A percentile compares a stretch with the other conserved stretches of the same genome.
Evolutionary conservation across 2,888 invertebrate species (phyloP).

Genomic region (Sepiola atlantica): DNA sequence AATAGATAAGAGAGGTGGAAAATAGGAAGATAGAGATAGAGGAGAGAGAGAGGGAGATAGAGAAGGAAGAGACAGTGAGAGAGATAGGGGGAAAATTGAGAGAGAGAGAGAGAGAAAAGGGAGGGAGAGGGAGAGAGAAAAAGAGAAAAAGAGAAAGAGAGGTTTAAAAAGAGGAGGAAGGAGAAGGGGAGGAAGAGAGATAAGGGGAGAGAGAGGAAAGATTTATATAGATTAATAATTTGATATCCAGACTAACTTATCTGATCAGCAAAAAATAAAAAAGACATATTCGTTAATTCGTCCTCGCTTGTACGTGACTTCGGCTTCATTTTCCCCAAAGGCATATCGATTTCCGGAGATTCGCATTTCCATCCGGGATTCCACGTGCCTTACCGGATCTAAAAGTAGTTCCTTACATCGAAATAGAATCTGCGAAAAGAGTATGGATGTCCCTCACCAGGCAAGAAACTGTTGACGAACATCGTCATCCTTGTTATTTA

Average conservation of each 20-base stretch:
- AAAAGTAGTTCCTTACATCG: not conserved
- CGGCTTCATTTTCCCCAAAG: not conserved
- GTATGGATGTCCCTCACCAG: not conserved
- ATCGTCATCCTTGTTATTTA: not conserved
- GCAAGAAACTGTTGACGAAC: not conserved
- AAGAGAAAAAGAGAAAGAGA: not conserved
- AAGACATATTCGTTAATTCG: not conserved
- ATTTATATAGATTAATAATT: not conserved
- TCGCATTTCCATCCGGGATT: not conserved
- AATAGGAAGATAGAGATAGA: no score
- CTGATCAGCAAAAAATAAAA: not conserved
- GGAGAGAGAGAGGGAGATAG: not conserved
- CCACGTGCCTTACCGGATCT: not conserved
- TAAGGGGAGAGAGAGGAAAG: not conserved
- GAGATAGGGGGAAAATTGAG: not conserved
- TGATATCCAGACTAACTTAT: not conserved
- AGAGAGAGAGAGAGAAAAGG: not conserved
- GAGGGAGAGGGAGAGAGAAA: not conserved
- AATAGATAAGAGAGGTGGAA: not conserved
- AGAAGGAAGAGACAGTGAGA: not conserved
- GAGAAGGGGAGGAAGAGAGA: not conserved
- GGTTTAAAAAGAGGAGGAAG: no score
- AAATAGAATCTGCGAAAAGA: not conserved
- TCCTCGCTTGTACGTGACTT: not conserved
- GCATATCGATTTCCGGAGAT: not conserved